phyloP scores from a whole-genome alignment of 1,140 invertebrate species.

The Drosophila kikkawai region DNA sequence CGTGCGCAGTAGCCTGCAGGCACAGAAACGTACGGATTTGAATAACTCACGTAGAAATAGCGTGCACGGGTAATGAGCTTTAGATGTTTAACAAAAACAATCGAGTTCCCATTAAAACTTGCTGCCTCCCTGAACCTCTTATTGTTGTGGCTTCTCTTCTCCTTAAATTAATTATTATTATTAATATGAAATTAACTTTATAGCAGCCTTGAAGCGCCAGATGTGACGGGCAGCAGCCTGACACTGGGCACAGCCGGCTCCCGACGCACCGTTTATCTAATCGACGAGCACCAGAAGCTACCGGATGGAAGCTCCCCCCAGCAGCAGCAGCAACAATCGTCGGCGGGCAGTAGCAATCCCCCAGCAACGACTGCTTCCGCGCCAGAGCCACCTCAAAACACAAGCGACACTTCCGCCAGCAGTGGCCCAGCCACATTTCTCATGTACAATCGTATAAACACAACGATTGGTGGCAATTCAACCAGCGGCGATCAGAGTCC shows the following conservation, averaged over 20 bases:
- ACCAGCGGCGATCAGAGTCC: conserved; percentile 64
- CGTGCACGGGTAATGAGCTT: conserved; percentile 83
- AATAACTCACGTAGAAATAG: conserved; percentile 85
- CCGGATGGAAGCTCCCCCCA: conserved; percentile 65
- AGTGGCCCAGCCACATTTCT: conserved; percentile 87
- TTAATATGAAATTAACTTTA: conserved; percentile 20
- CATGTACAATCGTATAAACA: conserved; percentile 93
- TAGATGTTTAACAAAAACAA: conserved; percentile 69
- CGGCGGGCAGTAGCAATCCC: conserved; percentile 36
- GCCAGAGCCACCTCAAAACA: conserved; percentile 55
- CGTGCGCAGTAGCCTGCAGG: conserved; percentile 81
- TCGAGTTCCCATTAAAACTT: conserved; percentile 9
- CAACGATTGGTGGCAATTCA: conserved; percentile 88
- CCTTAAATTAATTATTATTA: neutral
- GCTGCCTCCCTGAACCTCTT: neutral
- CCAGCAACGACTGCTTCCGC: conserved; percentile 63
- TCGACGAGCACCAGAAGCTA: conserved; percentile 89
- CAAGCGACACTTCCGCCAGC: conserved; percentile 24
- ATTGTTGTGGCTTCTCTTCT: conserved; percentile 16
- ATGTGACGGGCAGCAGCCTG: conserved; percentile 86
- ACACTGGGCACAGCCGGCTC: conserved; percentile 91
- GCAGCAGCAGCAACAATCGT: conserved; percentile 37
- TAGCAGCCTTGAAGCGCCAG: conserved; percentile 80
- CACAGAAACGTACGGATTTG: conserved; percentile 83
- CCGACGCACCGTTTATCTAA: conserved; percentile 92